A percentile compares a stretch with the other conserved stretches of the same genome.
Evolutionary conservation across 1,140 invertebrate species (phyloP).

Genomic region (Coenobita brevimanus): DNA sequence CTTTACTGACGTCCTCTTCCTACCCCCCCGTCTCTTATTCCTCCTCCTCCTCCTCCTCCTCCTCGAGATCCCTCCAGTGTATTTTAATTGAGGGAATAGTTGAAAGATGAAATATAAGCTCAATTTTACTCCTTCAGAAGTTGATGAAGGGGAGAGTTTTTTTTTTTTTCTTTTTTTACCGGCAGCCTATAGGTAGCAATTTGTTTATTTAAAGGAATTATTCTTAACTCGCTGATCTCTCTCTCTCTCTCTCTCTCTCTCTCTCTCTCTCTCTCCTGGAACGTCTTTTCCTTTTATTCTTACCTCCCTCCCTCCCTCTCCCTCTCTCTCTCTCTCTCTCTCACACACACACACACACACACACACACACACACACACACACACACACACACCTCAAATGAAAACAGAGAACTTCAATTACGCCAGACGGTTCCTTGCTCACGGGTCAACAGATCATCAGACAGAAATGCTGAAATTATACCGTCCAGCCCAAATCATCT

Average conservation of each 20-base stretch:
- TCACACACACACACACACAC: neutral
- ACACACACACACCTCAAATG: neutral
- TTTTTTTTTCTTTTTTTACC: neutral
- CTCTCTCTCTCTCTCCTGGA: neutral
- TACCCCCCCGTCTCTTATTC: neutral
- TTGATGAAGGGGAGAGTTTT: neutral
- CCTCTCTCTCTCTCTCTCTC: neutral
- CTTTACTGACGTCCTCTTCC: neutral
- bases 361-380: neutral
- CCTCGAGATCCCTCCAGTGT: neutral
- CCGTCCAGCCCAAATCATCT: neutral
- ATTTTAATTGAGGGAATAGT: conserved; percentile 25
- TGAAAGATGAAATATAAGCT: conserved; percentile 3
- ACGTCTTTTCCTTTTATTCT: neutral
- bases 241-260: neutral
- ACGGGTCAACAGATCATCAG: neutral
- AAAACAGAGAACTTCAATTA: too few relatives aligned
- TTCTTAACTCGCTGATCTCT: neutral
- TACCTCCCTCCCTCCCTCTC: neutral
- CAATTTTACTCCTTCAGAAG: neutral
- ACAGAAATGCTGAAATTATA: conserved; percentile 21
- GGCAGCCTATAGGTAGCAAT: neutral
- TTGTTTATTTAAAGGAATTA: neutral
- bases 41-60: neutral
- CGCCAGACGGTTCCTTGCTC: neutral